A percentile compares a stretch with the other conserved stretches of the same genome.
Conservation (phyloP, 2,888 invertebrate species). For the Ectemnius cavifrons region DNA sequence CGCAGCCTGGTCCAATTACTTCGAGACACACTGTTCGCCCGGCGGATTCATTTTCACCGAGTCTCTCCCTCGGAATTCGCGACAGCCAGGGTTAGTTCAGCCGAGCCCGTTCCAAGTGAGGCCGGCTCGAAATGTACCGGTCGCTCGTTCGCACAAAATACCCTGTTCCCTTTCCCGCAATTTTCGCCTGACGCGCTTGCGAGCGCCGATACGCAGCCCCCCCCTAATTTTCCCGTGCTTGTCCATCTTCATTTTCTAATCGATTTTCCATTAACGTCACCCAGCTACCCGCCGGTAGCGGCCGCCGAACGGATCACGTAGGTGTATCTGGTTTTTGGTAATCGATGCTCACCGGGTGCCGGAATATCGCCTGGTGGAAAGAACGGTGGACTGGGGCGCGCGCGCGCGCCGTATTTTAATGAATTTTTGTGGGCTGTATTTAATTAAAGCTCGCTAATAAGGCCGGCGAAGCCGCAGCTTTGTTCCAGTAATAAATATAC, state of each 20-base stretch:
- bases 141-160: constrained; percentile 41
- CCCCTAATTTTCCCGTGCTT: constrained; percentile 5
- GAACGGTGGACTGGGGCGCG: background rate
- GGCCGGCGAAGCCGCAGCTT: background rate
- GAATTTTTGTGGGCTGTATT: constrained; percentile 13
- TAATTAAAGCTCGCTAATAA: constrained; percentile 11
- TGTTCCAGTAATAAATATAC: constrained; percentile 26
- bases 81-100: constrained; percentile 1
- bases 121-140: too few relatives aligned
- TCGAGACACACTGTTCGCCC: constrained; percentile 49
- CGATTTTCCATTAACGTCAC: constrained; percentile 5
- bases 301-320: background rate
- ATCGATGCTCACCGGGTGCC: background rate
- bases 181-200: constrained; percentile 18
- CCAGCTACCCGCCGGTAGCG: too few relatives aligned
- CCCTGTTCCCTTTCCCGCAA: constrained; percentile 42
- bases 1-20: constrained; percentile 60
- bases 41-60: constrained; percentile 43
- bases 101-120: too few relatives aligned
- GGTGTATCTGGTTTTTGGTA: background rate
- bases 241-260: constrained; percentile 12
- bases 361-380: background rate
- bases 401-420: background rate
- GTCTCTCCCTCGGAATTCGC: constrained; percentile 29
- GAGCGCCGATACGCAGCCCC: background rate